phyloP scores from a whole-genome alignment of 1,140 invertebrate species.

The Mycetomoellerius zeteki region DNA sequence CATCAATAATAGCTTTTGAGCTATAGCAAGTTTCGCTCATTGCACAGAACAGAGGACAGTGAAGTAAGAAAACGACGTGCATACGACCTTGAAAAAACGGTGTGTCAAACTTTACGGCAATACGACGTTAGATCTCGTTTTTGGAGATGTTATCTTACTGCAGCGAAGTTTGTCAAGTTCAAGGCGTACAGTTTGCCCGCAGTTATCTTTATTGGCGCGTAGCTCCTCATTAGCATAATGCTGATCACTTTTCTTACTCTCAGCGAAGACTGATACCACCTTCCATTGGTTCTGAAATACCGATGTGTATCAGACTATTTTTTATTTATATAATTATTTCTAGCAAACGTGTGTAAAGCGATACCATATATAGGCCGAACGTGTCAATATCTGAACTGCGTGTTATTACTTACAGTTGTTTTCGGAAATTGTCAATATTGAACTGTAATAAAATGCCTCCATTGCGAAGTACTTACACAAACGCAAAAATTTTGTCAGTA shows the following conservation, averaged over 20 bases:
- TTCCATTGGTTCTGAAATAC: constrained; percentile 66
- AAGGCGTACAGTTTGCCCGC: constrained; percentile 74
- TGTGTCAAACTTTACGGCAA: not conserved
- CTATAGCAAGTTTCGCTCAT: not conserved
- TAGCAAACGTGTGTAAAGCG: not conserved
- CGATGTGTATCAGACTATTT: not conserved
- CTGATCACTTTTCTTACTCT: constrained; percentile 65
- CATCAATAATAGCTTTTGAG: not conserved
- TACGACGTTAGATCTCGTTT: too few species aligned
- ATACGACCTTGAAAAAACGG: constrained; percentile 67
- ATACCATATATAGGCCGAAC: not conserved
- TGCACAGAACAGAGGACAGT: constrained; percentile 72
- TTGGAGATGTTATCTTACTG: constrained; percentile 64
- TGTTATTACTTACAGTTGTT: too few species aligned
- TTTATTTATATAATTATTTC: not conserved
- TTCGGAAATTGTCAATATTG: not conserved
- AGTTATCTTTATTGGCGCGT: constrained; percentile 70
- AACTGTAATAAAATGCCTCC: not conserved
- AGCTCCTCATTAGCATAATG: constrained; percentile 71
- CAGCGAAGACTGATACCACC: constrained; percentile 73
- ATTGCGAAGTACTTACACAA: constrained; percentile 61
- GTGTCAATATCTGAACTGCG: not conserved
- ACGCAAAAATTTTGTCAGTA: constrained; percentile 66
- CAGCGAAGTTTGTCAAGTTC: constrained; percentile 74
- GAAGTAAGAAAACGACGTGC: constrained; percentile 73